Evolutionary conservation across 2,888 invertebrate genomes (phyloP), one percentile per base, ranked within the genome.

Genomic region (Dynastes grantii): DNA sequence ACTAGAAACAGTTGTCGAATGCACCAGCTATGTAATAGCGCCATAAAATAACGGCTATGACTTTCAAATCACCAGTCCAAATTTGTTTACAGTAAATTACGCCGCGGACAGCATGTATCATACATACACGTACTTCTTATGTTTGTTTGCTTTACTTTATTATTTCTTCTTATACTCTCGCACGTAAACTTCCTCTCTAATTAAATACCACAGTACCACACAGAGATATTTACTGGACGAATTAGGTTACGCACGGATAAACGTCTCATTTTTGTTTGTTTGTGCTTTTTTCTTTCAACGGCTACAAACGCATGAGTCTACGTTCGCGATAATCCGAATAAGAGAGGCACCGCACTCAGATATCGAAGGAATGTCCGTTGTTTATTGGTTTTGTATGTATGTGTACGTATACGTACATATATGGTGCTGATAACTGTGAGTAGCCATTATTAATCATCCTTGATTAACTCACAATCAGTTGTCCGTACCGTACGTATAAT

Each of bases 141-240:
- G 16, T 55, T 55, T 55, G 22, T 55, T 55, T 55, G 22, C 55
- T 55, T n/a, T 55, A 22, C 16, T 16, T 55, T 55, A 55, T 55
- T 55, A 6, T 55, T 55, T 55, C 55, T 55, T 55, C 55, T 55
- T 55, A n/a, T 16, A 5, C 22, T 55, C 16, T 2, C 22, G 55
- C 2, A 55, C 55, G 55, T 55, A 55, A 55, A 55, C 55, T 55
- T 55, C 55, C 55, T 55, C 55, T 55, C 6, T 55, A 55, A 55
- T 55, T 55, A 16, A 55, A 55, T 22, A 22, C 55, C 16, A 16
- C 5, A 55, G 22, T 55, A 55, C 55, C 55, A 55, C 55, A 9
- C 53, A 11, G 55, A 55, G 55, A 55, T 55, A 55, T 55, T 55
- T 22, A 22, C 55, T n/a, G 22, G 55, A 55, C 22, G 16, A 55